Evolutionary conservation across 2,888 invertebrate species (phyloP).

Genomic region (Parnassius apollo): DNA sequence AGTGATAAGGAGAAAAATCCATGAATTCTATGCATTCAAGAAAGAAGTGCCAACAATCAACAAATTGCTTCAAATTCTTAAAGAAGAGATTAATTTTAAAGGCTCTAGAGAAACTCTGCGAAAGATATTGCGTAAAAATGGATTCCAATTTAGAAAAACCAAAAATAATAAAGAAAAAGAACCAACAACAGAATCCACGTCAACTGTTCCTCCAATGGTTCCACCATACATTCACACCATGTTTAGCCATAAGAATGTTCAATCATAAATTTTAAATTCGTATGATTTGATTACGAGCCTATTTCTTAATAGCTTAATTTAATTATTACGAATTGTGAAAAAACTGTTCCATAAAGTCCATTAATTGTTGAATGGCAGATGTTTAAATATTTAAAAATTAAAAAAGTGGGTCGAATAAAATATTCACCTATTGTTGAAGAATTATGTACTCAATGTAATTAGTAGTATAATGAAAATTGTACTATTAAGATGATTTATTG

Average conservation of each 20-base stretch:
- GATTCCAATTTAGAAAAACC: constrained; percentile 72
- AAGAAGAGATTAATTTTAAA: constrained; percentile 72
- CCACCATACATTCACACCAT: constrained; percentile 69
- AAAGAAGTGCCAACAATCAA: constrained; percentile 76
- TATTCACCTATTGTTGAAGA: not conserved
- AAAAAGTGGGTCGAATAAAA: not conserved
- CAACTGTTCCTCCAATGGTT: constrained; percentile 65
- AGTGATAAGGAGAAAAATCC: constrained; percentile 69
- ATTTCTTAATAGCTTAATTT: constrained; percentile 1
- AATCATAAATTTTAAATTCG: constrained; percentile 44
- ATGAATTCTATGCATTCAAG: constrained; percentile 74
- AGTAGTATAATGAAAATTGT: no score
- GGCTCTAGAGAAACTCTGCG: constrained; percentile 70
- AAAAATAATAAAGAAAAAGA: constrained; percentile 73
- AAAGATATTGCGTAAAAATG: constrained; percentile 71
- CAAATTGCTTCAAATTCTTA: constrained; percentile 67
- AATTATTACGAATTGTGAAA: not conserved
- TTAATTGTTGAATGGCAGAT: not conserved
- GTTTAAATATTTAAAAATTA: not conserved
- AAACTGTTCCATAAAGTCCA: not conserved
- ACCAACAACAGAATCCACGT: constrained; percentile 49
- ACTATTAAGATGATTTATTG: no score
- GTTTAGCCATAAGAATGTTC: constrained; percentile 71
- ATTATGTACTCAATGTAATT: no score
- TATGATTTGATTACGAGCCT: constrained; percentile 4